Percentiles rank a stretch among this genome's conserved stretches.
These are phyloP conservation scores for Crotalus viridis DNA, from an alignment of 2,113 vertebrate genomes.

Conservation along the genomic window DNA sequence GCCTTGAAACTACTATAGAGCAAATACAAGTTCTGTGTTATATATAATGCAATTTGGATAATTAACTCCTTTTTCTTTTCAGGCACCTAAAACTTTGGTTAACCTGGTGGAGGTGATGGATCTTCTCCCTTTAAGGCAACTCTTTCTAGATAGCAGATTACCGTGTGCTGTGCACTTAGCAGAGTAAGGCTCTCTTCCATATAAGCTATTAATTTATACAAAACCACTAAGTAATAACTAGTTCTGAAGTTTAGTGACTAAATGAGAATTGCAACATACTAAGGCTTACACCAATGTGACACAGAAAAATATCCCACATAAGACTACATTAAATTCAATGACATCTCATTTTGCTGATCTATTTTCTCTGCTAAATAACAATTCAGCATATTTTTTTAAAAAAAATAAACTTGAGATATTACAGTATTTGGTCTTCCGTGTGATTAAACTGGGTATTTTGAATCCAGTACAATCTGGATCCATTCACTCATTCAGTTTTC, in stretches of 20 bases:
- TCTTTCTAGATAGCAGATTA: conserved; percentile 70
- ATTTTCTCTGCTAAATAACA: neutral
- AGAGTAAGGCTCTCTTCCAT: conserved; percentile 59
- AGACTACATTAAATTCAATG: neutral
- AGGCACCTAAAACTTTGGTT: conserved; percentile 89
- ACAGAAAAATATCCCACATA: neutral
- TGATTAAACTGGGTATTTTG: neutral
- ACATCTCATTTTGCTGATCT: neutral
- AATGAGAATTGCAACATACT: neutral
- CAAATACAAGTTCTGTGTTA: neutral
- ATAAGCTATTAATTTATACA: neutral
- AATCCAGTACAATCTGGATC: neutral
- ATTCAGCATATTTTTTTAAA: neutral
- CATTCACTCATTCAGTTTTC: neutral
- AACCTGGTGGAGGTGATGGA: conserved; percentile 82
- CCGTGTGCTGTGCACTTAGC: conserved; percentile 77
- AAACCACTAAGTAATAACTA: neutral
- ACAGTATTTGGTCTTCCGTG: neutral
- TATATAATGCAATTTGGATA: neutral
- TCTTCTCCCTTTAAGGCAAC: conserved; percentile 71
- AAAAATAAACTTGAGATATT: neutral
- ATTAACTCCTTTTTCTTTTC: conserved; percentile 23
- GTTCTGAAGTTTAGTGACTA: neutral
- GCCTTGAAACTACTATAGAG: neutral
- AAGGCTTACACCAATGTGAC: neutral